These are phyloP conservation scores for Opisthocomus hoazin DNA, from an alignment of 2,113 vertebrate species.

Conservation along the genomic window DNA sequence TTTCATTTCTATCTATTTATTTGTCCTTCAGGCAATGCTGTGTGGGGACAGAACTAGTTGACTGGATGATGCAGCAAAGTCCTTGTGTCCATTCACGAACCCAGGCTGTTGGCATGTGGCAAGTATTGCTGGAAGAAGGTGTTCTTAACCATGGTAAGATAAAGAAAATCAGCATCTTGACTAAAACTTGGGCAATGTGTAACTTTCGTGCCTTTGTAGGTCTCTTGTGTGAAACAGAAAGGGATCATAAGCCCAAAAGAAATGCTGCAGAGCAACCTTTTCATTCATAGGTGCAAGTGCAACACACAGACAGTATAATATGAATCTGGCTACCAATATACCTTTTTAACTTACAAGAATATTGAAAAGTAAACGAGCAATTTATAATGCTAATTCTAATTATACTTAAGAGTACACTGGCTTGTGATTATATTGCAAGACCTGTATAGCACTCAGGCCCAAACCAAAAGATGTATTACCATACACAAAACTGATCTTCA, in stretches of 20 bases:
- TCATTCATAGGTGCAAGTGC: not conserved
- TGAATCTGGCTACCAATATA: not conserved
- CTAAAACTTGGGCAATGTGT: not conserved
- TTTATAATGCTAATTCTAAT: not conserved
- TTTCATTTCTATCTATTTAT: not conserved
- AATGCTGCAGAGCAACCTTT: not conserved
- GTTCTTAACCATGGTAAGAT: constrained; percentile 93
- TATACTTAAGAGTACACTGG: constrained; percentile 31
- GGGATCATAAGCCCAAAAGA: not conserved
- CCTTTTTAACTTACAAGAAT: not conserved
- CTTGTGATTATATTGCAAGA: constrained; percentile 22
- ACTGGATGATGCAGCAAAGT: constrained; percentile 95
- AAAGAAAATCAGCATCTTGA: not conserved
- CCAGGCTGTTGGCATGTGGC: constrained; percentile 98
- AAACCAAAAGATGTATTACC: not conserved
- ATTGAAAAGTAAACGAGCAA: constrained; percentile 20
- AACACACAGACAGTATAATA: not conserved
- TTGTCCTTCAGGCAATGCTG: constrained; percentile 85
- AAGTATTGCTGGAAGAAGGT: constrained; percentile 92
- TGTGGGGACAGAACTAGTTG: constrained; percentile 93
- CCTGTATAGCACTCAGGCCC: not conserved
- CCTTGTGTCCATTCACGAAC: constrained; percentile 88
- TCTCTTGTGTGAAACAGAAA: not conserved
- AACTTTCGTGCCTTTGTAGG: not conserved
- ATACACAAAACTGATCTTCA: not conserved